Evolutionary conservation across 2,888 invertebrate species (phyloP).

Genomic region (Leucophenga montana): DNA sequence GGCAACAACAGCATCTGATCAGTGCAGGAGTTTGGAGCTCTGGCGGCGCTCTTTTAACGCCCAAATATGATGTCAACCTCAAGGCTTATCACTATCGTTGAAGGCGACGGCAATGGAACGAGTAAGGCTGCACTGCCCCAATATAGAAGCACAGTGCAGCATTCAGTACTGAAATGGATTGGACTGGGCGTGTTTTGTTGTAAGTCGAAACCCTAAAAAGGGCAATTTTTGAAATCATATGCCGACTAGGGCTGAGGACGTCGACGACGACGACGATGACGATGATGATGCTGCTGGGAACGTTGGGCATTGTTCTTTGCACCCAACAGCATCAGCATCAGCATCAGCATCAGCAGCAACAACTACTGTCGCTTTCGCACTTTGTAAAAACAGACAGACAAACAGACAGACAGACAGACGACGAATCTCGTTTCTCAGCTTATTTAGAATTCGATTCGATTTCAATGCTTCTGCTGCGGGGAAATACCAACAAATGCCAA

Average conservation of each 20-base stretch:
- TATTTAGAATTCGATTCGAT: constrained; percentile 29
- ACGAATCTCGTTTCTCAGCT: constrained; percentile 13
- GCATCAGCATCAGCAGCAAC: constrained; percentile 6
- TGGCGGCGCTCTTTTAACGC: constrained; percentile 67
- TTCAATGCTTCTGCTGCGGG: constrained; percentile 16
- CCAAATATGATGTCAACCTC: constrained; percentile 70
- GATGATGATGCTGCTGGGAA: background rate
- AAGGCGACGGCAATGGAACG: constrained; percentile 13
- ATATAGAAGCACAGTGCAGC: constrained; percentile 5
- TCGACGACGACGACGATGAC: background rate
- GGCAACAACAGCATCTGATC: background rate
- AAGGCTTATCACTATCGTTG: constrained; percentile 42
- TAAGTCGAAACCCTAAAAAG: constrained; percentile 68
- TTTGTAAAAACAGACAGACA: constrained; percentile 42
- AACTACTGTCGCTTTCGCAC: constrained; percentile 64
- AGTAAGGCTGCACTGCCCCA: constrained; percentile 18
- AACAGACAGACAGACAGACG: background rate
- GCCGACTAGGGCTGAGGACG: constrained; percentile 19
- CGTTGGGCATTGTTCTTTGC: constrained; percentile 64
- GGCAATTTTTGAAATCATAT: constrained; percentile 69
- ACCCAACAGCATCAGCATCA: constrained; percentile 31
- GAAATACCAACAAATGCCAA: constrained; percentile 8
- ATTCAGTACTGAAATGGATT: background rate
- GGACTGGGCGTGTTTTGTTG: constrained; percentile 40
- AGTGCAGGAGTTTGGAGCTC: constrained; percentile 24